Percentiles rank a stretch among this genome's conserved stretches.
Conservation (phyloP, 2,113 vertebrate genomes). For the Gymnobelideus leadbeateri region DNA sequence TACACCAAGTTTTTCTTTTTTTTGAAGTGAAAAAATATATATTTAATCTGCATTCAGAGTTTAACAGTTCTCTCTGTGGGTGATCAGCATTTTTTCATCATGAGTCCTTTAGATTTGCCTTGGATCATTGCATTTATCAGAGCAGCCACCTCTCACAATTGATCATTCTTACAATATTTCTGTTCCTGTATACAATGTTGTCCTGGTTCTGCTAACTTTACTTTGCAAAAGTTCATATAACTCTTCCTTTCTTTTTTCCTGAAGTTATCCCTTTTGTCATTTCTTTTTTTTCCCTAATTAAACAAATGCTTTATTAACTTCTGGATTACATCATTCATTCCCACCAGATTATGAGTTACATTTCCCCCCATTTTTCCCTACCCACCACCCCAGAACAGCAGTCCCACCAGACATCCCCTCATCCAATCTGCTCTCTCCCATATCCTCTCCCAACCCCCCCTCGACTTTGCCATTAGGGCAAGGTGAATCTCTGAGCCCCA, state of each 20-base stretch:
- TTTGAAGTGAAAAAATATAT: not conserved
- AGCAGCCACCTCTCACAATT: not conserved
- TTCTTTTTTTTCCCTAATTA: too few relatives aligned
- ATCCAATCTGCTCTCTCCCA: too few relatives aligned
- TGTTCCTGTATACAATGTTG: not conserved
- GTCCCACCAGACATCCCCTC: too few relatives aligned
- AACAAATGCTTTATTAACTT: too few relatives aligned
- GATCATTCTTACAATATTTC: not conserved
- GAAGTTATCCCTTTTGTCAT: not conserved
- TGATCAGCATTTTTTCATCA: not conserved
- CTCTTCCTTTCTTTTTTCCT: not conserved
- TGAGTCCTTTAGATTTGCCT: not conserved
- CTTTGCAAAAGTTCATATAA: not conserved
- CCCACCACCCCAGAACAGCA: too few relatives aligned
- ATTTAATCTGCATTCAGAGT: not conserved
- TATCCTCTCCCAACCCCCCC: too few relatives aligned
- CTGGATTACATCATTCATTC: too few relatives aligned
- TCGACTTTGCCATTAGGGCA: too few relatives aligned
- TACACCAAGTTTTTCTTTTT: too few relatives aligned
- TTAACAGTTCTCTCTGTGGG: not conserved
- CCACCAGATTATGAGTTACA: too few relatives aligned
- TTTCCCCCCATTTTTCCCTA: too few relatives aligned
- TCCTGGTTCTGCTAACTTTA: not conserved
- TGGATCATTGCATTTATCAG: not conserved
- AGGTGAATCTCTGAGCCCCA: too few relatives aligned